Evolutionary conservation across 2,888 invertebrate species (phyloP).

Genomic region (Bursaphelenchus okinawaensis): DNA sequence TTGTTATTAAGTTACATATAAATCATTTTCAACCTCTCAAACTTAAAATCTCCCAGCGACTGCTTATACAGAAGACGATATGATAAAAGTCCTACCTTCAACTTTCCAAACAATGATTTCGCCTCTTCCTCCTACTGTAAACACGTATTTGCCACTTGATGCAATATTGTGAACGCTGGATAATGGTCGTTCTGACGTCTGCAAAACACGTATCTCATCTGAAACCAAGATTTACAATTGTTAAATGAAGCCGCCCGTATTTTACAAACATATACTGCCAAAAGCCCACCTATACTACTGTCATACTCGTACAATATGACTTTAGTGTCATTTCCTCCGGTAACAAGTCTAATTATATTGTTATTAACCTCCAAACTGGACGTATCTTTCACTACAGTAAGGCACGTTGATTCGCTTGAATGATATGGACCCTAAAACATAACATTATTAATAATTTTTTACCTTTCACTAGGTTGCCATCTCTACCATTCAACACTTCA

Average conservation of each 20-base stretch:
- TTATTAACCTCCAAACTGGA: no score
- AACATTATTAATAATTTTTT: not conserved
- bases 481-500: no score
- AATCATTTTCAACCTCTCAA: not conserved
- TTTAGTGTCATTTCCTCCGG: slow-evolving; percentile 14
- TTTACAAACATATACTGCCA: no score
- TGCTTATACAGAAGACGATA: not conserved
- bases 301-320: not conserved
- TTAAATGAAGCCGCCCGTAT: not conserved
- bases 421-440: slow-evolving; percentile 2
- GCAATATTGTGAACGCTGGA: slow-evolving; percentile 8
- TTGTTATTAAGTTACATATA: no score
- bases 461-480: no score
- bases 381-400: not conserved
- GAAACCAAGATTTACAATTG: not conserved
- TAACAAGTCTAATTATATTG: not conserved
- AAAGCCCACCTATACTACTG: not conserved
- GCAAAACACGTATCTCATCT: not conserved
- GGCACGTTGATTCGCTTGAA: slow-evolving; percentile 1
- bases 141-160: not conserved
- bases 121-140: slow-evolving; percentile 10
- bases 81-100: not conserved
- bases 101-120: slow-evolving; percentile 14
- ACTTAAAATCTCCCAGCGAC: not conserved
- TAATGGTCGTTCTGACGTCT: not conserved